phyloP scores from a whole-genome alignment of 2,888 invertebrate genomes.

The Hesperia comma region DNA sequence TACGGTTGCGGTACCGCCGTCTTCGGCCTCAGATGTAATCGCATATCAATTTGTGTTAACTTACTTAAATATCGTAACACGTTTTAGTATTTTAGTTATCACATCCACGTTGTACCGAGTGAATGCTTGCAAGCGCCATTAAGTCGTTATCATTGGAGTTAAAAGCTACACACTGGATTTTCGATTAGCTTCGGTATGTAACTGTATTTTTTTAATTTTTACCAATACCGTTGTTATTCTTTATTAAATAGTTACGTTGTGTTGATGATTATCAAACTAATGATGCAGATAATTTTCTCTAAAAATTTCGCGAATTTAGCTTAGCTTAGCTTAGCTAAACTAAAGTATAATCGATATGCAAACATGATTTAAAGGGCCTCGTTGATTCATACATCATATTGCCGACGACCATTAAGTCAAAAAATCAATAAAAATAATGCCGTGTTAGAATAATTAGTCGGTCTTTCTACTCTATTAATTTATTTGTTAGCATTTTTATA shows the following conservation, averaged over 20 bases:
- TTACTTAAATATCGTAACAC: conserved; percentile 7
- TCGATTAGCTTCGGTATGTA: conserved; percentile 11
- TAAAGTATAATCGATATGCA: no score
- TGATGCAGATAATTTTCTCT: no score
- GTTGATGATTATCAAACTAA: neutral
- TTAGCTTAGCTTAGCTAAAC: no score
- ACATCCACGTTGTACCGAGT: conserved; percentile 12
- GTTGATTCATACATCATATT: neutral
- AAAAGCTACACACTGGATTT: no score
- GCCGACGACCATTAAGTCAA: neutral
- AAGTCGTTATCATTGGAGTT: neutral
- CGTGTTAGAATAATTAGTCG: neutral
- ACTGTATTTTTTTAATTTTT: neutral
- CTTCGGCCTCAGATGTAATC: conserved; percentile 21
- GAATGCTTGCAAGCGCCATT: conserved; percentile 6
- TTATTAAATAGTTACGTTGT: neutral
- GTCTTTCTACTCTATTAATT: neutral
- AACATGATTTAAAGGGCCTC: no score
- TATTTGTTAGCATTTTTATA: conserved; percentile 14
- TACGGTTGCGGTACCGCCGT: conserved; percentile 17
- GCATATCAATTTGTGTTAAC: conserved; percentile 21
- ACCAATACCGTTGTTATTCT: neutral
- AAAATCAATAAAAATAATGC: neutral
- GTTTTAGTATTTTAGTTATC: conserved; percentile 6
- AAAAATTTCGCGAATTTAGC: no score